Conservation (phyloP, 1,140 invertebrate genomes). For the Trachymyrmex septentrionalis region DNA sequence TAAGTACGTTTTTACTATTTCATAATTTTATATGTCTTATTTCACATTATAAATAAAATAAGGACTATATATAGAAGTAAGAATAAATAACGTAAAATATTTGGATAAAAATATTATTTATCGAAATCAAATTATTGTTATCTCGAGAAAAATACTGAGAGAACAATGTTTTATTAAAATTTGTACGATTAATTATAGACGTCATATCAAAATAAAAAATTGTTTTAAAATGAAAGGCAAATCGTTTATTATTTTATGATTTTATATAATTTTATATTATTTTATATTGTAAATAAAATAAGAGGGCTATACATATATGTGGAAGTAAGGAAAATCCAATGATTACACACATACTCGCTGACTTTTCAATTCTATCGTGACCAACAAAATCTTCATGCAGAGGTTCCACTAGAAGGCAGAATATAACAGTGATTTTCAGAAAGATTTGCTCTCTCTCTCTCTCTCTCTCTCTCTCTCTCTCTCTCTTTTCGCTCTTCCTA, state of each 20-base stretch:
- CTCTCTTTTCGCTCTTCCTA: neutral
- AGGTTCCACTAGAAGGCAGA: constrained; percentile 14
- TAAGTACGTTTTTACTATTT: neutral
- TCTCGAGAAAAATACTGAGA: too few species aligned
- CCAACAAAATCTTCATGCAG: neutral
- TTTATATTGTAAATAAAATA: too few species aligned
- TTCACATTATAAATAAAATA: neutral
- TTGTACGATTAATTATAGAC: too few species aligned
- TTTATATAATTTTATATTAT: neutral
- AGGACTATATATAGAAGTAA: neutral
- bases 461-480: too few species aligned
- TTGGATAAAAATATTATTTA: too few species aligned
- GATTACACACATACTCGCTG: neutral
- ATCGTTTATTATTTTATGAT: constrained; percentile 20
- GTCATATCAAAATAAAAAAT: neutral
- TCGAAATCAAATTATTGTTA: too few species aligned
- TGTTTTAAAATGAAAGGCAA: neutral
- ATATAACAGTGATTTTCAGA: constrained; percentile 3
- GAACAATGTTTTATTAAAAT: too few species aligned
- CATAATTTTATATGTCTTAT: neutral
- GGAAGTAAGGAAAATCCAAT: constrained; percentile 6
- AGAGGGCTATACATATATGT: neutral
- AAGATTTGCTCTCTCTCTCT: constrained; percentile 14
- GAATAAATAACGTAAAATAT: too few species aligned
- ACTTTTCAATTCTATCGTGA: neutral